Evolutionary conservation across 2,113 vertebrate species (phyloP).

Genomic region (Ceyx cyanopectus): DNA sequence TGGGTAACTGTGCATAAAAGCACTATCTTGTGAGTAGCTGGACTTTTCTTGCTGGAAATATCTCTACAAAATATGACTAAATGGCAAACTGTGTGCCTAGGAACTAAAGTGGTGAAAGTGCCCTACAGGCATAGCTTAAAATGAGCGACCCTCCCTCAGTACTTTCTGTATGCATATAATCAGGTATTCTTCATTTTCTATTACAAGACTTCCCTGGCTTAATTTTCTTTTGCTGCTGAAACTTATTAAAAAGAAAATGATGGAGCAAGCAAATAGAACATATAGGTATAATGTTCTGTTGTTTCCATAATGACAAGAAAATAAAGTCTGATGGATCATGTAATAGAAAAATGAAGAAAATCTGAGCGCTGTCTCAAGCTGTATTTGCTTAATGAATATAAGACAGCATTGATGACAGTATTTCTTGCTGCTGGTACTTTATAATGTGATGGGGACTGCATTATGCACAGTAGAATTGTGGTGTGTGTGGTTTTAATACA

Average conservation of each 20-base stretch:
- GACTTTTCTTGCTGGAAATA: not conserved
- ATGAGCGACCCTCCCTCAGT: not conserved
- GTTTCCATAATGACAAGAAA: slow-evolving; percentile 33
- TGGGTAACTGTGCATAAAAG: not conserved
- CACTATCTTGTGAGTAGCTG: fast-evolving
- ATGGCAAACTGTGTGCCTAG: not conserved
- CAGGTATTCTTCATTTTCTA: slow-evolving; percentile 28
- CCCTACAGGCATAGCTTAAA: not conserved
- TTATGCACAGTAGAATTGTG: not conserved
- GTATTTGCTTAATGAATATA: slow-evolving; percentile 6
- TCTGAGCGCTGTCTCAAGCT: not conserved
- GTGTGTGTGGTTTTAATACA: not conserved
- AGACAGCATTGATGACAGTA: not conserved
- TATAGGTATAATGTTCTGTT: slow-evolving; percentile 3
- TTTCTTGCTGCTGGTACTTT: not conserved
- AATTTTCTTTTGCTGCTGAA: slow-evolving; percentile 47
- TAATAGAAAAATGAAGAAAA: slow-evolving; percentile 41
- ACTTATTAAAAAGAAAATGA: slow-evolving; percentile 58
- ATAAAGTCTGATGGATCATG: slow-evolving; percentile 4
- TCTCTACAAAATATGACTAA: not conserved
- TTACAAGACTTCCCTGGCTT: not conserved
- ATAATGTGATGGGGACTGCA: not conserved
- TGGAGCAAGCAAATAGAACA: slow-evolving; percentile 23
- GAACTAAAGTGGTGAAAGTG: not conserved
- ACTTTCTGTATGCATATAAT: not conserved